Base-by-base conservation (phyloP, 2,888 invertebrate species). In the Phaedon cochleariae region DNA sequence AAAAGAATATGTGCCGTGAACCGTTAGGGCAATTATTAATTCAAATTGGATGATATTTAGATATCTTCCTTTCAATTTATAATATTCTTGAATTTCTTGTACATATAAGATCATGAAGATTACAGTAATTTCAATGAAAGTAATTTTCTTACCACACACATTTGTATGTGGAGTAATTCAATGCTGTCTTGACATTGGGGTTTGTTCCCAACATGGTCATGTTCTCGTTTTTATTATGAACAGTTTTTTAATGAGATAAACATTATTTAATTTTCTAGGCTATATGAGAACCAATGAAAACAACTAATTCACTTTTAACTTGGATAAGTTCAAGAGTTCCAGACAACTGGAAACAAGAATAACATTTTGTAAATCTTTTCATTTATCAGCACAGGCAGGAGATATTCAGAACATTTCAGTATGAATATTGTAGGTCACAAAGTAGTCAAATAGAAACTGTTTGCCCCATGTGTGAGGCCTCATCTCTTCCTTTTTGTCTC, bases 191-290 rank as follows among this genome's bases (percentile, higher is more conserved):
- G 58, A 29, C 62, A 62, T 58, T 66, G 62, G 26, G 54, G 29
- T 59, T 59, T 66, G 26, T 41, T 48, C 66, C 59, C 62, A 66
- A 62, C 62, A 66, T 66, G 66, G 66, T n/a, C 62, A 62, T 62
- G 66, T 62, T 62, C 66, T 52, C 59, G 54, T 62, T 66, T 62
- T 53, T 61, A n/a, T n/a, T n/a, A 37, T 26, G 37, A 48, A 55
- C 37, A 54, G 53, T 62, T 53, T 62, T 53, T 9, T 41, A 22
- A 34, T 34, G 34, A 4, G 12, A 34, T 34, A 10, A 12, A 34
- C 2, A 34, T 34, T 34, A 9, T 34, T 9, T 2, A 34, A n/a
- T 41, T 41, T 41, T 41, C 3, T 15, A 41, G n/a, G 41, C 15
- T 41, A n/a, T 41, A 41, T 2, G 41, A 41, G 15, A 41, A 41